Evolutionary conservation across 2,888 invertebrate genomes (phyloP), one percentile per base, ranked within the genome.

Genomic region (Horisme vitalbata): DNA sequence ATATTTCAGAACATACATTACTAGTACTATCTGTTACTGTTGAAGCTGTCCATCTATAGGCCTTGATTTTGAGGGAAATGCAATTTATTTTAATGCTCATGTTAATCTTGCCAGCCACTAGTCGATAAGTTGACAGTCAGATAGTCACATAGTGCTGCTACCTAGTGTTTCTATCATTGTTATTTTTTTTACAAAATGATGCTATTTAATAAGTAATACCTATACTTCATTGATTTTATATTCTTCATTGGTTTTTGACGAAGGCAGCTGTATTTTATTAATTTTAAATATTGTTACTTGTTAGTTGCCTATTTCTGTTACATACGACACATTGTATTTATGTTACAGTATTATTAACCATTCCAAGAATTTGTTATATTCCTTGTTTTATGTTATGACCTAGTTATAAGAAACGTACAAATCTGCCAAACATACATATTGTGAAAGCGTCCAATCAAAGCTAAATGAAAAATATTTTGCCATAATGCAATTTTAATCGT

Each of bases 101-200:
- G 59, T 60, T 34, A 69, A 63, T 71, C 75, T 77, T 75, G 79
- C 80, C 79, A 79, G 79, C 80, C 79, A 79, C 55, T 71, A 71
- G 68, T 43, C 46, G 15, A 41, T 57, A 53, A 57, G 55, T 51
- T 45, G 8, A 35, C 34, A 11, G 41, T 38, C 50, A 49, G 41
- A 41, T 43, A 39, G 45, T 39, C 38, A 44, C 43, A 6, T 49
- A 49, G 49, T 48, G 38, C 35, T 6, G 27, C 23, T 33, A 37
- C 32, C 9, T 33, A 44, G 33, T 43, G 37, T 49, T 57, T 32
- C 49, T 34, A 32, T 38, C 14, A 13, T 24, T 48, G 9, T 10
- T 23, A 18, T 32, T 41, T 34, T 13, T 35, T 34, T 24, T 20
- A 11, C 8, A 15, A 10, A 26, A 20, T 32, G 32, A 31, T 20